Evolutionary conservation across 1,140 invertebrate species (phyloP), one percentile per base, ranked within the genome.

Genomic region (Alviniconcha marisindica): DNA sequence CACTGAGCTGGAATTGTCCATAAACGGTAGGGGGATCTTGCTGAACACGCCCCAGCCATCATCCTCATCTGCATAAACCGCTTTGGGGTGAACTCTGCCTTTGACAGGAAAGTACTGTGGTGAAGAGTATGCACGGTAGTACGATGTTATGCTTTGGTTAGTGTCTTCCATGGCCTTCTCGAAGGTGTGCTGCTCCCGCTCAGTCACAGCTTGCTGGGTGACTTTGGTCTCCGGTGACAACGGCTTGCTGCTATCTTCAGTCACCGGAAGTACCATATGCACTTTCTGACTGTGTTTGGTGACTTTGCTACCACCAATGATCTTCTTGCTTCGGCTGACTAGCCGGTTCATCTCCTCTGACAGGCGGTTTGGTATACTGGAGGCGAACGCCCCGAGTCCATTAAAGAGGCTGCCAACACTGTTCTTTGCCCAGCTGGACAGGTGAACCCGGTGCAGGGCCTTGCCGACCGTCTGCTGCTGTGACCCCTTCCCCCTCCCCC

Each of bases 101-200:
- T 42, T 42, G 2, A 14, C 42, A 36, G 40, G 1, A 42, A 63
- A 3, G 24, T 1, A 28, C 2, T 69, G n/a, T 1, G 28, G 7
- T n/a, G 21, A 7, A 18, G 28, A 14, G 74, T 36, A 38, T 31
- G 66, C 44, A 31, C 51, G 28, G 42, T 51, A 44, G 24, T 18
- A 71, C 3, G 69, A 71, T 18, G 36, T 24, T 40, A 71, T 71
- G 69, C 69, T 33, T 18, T 71, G 33, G 69, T 71, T 38, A 14
- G 69, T 71, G 69, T 71, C 69, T 71, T 71, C 69, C 36, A 81
- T 82, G 21, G 56, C 31, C 48, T 77, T 38, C 76, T 82, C 60
- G 54, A 84, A 82, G 5, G 24, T 54, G 44, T 60, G 7, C 40
- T 60, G n/a, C 14, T 81, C 28, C 33, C 83, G 38, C 38, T 44